Evolutionary conservation across 1,140 invertebrate species (phyloP).

Genomic region (Polypedilum vanderplanki): DNA sequence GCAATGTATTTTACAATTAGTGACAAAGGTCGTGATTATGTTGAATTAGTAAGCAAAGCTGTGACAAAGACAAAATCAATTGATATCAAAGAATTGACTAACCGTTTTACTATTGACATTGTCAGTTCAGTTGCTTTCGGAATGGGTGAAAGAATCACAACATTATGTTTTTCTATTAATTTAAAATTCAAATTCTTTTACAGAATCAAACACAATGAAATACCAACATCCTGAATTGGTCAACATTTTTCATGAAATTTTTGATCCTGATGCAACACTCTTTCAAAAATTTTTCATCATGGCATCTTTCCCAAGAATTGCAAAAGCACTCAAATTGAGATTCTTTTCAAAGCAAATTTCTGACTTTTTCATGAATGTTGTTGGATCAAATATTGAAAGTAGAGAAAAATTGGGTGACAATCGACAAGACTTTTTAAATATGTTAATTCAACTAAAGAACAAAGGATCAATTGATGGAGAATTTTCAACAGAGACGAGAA

Average conservation of each 20-base stretch:
- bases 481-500: conserved; percentile 34
- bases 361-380: conserved; percentile 45
- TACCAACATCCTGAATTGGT: conserved; percentile 44
- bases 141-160: no score
- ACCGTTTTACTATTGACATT: conserved; percentile 49
- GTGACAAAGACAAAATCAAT: conserved; percentile 38
- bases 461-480: conserved; percentile 40
- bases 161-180: no score
- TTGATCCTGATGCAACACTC: neutral
- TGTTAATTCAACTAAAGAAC: conserved; percentile 49
- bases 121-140: conserved; percentile 54
- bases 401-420: conserved; percentile 45
- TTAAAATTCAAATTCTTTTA: no score
- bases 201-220: conserved; percentile 46
- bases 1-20: conserved; percentile 49
- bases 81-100: conserved; percentile 46
- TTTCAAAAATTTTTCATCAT: neutral
- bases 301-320: conserved; percentile 31
- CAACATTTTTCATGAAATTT: neutral
- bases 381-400: conserved; percentile 45
- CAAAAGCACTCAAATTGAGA: conserved; percentile 33
- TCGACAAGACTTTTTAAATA: conserved; percentile 51
- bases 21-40: conserved; percentile 44
- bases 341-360: conserved; percentile 39
- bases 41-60: conserved; percentile 39